Conservation (phyloP, 2,113 vertebrate genomes). For the Oxygymnocypris stewartii region DNA sequence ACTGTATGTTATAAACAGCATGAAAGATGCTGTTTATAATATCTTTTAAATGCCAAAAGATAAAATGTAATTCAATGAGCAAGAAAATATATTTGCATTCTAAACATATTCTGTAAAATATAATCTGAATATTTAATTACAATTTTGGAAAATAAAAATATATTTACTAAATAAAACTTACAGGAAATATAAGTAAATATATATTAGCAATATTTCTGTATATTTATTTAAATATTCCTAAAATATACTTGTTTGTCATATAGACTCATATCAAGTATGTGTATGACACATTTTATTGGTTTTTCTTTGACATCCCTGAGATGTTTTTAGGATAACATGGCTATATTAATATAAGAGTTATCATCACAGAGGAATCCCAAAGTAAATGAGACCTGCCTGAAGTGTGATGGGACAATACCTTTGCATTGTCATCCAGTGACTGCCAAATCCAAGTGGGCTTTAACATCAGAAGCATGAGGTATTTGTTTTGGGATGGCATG, state of each 20-base stretch:
- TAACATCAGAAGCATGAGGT: slow-evolving; percentile 49
- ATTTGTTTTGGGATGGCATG: slow-evolving; percentile 53
- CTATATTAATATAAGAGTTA: not conserved
- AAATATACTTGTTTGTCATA: not conserved
- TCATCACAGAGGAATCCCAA: slow-evolving; percentile 28
- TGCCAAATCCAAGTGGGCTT: slow-evolving; percentile 55
- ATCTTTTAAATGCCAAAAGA: not conserved
- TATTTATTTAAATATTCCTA: not conserved
- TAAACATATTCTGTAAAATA: too few relatives aligned
- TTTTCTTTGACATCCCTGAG: slow-evolving; percentile 22
- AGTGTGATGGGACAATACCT: slow-evolving; percentile 51
- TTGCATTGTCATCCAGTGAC: slow-evolving; percentile 49
- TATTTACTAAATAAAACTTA: not conserved
- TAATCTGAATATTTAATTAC: not conserved
- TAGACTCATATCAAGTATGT: not conserved
- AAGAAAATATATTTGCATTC: too few relatives aligned
- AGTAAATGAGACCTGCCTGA: slow-evolving; percentile 30
- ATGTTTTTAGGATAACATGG: slow-evolving; percentile 33
- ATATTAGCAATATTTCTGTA: not conserved
- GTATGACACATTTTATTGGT: not conserved
- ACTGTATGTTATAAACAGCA: not conserved
- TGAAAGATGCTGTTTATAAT: too few relatives aligned
- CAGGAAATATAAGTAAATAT: not conserved
- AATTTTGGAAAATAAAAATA: not conserved
- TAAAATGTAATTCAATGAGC: not conserved